Evolutionary conservation across 2,888 invertebrate species (phyloP).

Genomic region (Dolichopus griseipennis): DNA sequence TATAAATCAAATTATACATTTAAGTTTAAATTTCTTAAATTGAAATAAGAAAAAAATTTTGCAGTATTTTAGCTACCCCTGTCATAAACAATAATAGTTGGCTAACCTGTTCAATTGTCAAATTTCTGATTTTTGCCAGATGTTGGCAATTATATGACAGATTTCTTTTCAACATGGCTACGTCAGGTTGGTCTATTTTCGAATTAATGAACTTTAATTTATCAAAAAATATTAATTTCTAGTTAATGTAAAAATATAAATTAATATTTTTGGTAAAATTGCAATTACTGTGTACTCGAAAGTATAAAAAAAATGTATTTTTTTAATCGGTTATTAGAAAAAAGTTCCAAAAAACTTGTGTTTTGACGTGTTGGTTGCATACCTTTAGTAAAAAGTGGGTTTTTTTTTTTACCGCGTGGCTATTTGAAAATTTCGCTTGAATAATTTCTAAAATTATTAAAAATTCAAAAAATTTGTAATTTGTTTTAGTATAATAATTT

Average conservation of each 20-base stretch:
- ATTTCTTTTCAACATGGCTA: slow-evolving; percentile 56
- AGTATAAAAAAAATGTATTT: too few relatives aligned
- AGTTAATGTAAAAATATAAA: too few relatives aligned
- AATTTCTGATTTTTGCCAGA: neutral
- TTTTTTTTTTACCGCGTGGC: slow-evolving; percentile 23
- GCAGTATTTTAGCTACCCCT: too few relatives aligned
- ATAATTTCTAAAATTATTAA: neutral
- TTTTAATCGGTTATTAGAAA: too few relatives aligned
- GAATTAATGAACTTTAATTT: neutral
- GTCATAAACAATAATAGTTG: neutral
- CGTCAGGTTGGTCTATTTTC: slow-evolving; percentile 56
- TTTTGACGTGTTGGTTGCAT: neutral
- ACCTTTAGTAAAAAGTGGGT: neutral
- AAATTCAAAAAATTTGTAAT: neutral
- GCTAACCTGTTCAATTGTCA: neutral
- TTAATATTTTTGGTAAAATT: too few relatives aligned
- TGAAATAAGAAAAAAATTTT: too few relatives aligned
- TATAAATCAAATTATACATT: too few relatives aligned
- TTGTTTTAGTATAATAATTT: neutral
- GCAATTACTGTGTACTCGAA: too few relatives aligned
- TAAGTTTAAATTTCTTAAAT: too few relatives aligned
- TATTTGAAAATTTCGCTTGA: slow-evolving; percentile 1
- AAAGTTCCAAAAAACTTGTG: neutral
- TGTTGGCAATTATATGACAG: neutral
- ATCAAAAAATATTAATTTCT: too few relatives aligned